phyloP scores from a whole-genome alignment of 2,888 invertebrate genomes.

The Linnaemya vulpina region DNA sequence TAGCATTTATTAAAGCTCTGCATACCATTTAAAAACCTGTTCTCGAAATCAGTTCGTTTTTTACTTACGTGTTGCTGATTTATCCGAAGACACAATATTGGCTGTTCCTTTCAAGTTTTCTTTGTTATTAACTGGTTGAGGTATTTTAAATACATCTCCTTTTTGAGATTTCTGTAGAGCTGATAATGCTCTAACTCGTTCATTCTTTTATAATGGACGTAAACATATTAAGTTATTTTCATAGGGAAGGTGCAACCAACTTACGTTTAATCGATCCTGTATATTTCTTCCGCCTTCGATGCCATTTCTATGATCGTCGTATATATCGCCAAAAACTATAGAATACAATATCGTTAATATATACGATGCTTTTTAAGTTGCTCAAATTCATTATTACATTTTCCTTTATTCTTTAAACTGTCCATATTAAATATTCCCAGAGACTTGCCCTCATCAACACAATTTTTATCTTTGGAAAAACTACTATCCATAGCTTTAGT shows the following conservation, averaged over 20 bases:
- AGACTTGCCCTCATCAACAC: slow-evolving; percentile 74
- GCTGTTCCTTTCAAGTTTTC: slow-evolving; percentile 56
- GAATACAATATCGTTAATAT: slow-evolving; percentile 12
- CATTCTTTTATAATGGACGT: slow-evolving; percentile 73
- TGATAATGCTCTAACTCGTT: slow-evolving; percentile 78
- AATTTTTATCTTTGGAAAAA: slow-evolving; percentile 11
- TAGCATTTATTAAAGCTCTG: too few relatives aligned
- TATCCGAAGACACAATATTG: slow-evolving; percentile 33
- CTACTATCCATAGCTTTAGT: slow-evolving; percentile 35
- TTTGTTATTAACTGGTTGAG: slow-evolving; percentile 60
- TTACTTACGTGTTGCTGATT: slow-evolving; percentile 58
- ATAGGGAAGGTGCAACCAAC: slow-evolving; percentile 2
- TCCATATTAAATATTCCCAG: slow-evolving; percentile 78
- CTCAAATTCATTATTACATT: slow-evolving; percentile 47
- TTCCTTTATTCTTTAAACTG: slow-evolving; percentile 75
- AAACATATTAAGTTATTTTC: not conserved
- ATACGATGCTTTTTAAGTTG: not conserved
- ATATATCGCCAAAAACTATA: slow-evolving; percentile 79
- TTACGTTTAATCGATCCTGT: slow-evolving; percentile 76
- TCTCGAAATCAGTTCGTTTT: not conserved
- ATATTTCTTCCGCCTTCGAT: slow-evolving; percentile 64
- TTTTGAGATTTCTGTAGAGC: slow-evolving; percentile 75
- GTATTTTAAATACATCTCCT: slow-evolving; percentile 67
- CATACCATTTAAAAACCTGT: not conserved
- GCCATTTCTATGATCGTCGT: slow-evolving; percentile 69